A percentile compares a stretch with the other conserved stretches of the same genome.
Conservation (phyloP, 2,888 invertebrate genomes). For the Epinotia demarniana region DNA sequence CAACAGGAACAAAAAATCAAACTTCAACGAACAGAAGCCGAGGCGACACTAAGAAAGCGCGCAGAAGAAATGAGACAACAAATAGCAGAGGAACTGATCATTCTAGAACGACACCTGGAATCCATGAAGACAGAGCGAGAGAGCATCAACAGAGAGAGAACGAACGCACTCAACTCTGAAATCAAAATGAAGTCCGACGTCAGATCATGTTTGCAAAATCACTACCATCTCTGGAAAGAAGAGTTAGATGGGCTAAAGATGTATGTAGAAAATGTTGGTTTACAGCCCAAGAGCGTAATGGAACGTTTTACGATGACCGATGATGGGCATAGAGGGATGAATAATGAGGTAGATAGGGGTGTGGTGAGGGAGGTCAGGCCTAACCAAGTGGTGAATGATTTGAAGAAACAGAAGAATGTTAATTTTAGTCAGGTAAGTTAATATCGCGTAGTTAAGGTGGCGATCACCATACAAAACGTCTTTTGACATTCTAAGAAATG, state of each 20-base stretch:
- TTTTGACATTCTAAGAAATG: too few species aligned
- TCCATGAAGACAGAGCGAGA: constrained; percentile 69
- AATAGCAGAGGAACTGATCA: constrained; percentile 66
- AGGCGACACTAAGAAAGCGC: constrained; percentile 60
- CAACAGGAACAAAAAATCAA: constrained; percentile 70
- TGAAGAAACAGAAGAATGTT: constrained; percentile 74
- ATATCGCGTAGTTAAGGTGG: too few species aligned
- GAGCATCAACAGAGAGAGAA: constrained; percentile 62
- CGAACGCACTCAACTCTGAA: constrained; percentile 53
- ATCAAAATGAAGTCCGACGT: constrained; percentile 41
- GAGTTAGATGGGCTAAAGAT: constrained; percentile 64
- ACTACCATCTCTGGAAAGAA: constrained; percentile 64
- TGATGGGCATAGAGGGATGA: constrained; percentile 53
- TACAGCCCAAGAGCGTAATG: constrained; percentile 59
- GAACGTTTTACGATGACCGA: constrained; percentile 67
- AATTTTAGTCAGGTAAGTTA: constrained; percentile 68
- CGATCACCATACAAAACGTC: too few species aligned
- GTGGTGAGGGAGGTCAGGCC: constrained; percentile 55
- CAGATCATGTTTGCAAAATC: constrained; percentile 53
- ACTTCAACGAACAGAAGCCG: constrained; percentile 66
- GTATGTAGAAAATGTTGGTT: constrained; percentile 59
- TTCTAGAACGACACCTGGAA: constrained; percentile 64
- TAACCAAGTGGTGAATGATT: constrained; percentile 69
- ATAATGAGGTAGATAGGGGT: constrained; percentile 59
- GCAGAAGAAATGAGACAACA: constrained; percentile 73